phyloP scores from a whole-genome alignment of 1,140 invertebrate species.

The Pinna nobilis region DNA sequence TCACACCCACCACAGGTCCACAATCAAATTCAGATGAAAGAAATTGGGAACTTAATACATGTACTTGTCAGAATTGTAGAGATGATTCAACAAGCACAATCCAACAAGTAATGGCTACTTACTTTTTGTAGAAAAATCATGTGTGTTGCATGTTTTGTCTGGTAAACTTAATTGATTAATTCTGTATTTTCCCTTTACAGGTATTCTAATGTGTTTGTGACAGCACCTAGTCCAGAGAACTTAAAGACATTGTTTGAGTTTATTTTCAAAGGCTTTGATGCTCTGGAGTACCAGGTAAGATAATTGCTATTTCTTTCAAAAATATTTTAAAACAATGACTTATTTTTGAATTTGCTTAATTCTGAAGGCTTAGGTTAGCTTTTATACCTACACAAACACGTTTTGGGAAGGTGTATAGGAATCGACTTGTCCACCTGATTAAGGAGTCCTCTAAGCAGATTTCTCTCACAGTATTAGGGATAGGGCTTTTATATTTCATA shows the following conservation, averaged over 20 bases:
- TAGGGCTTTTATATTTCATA: too few relatives aligned
- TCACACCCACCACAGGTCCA: too few relatives aligned
- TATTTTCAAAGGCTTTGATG: constrained; percentile 96
- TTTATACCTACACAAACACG: too few relatives aligned
- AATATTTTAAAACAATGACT: not conserved
- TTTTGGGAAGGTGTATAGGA: too few relatives aligned
- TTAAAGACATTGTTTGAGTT: constrained; percentile 99
- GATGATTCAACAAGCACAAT: too few relatives aligned
- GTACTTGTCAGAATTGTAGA: not conserved
- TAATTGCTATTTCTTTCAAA: not conserved
- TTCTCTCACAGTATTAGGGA: too few relatives aligned
- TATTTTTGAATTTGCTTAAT: not conserved
- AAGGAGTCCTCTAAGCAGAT: too few relatives aligned
- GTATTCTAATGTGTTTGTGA: constrained; percentile 99
- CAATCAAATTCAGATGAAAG: too few relatives aligned
- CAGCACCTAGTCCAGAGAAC: constrained; percentile 98
- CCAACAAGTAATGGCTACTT: not conserved
- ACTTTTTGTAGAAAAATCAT: not conserved
- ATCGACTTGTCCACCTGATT: too few relatives aligned
- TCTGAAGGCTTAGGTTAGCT: too few relatives aligned
- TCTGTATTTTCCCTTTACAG: constrained; percentile 76
- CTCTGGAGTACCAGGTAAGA: constrained; percentile 86
- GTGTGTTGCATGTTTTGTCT: not conserved
- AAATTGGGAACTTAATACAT: too few relatives aligned
- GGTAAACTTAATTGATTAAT: not conserved